These are phyloP conservation scores for Gymnoscopelus microlampas DNA, from an alignment of 2,797 vertebrate genomes.

Conservation along the genomic window DNA sequence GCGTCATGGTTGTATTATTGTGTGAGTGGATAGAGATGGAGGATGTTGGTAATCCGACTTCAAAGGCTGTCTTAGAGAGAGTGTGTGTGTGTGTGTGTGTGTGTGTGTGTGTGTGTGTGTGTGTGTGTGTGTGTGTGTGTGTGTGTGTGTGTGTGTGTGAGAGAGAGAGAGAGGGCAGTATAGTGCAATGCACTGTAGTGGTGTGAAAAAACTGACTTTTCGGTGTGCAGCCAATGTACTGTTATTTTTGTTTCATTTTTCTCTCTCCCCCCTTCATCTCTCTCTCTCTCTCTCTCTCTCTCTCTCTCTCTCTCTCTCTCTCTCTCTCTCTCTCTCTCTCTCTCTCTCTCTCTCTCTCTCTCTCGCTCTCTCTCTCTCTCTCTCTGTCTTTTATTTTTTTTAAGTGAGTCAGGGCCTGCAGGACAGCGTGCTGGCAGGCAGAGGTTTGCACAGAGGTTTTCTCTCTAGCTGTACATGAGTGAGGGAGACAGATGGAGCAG, in stretches of 20 bases:
- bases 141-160: too few species aligned
- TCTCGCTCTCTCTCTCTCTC: conserved; percentile 3
- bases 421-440: conserved; percentile 71
- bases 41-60: conserved; percentile 39
- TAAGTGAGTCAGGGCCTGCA: conserved; percentile 58
- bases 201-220: conserved; percentile 40
- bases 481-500: conserved; percentile 83
- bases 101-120: too few species aligned
- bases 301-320: conserved; percentile 7
- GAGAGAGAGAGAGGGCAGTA: conserved; percentile 3
- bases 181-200: conserved; percentile 46
- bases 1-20: conserved; percentile 42
- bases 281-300: conserved; percentile 41
- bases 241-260: too few species aligned
- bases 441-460: conserved; percentile 72
- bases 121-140: too few species aligned
- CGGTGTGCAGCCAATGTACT: conserved; percentile 10
- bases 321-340: background rate
- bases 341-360: conserved; percentile 41
- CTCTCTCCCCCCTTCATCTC: conserved; percentile 1
- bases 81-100: too few species aligned
- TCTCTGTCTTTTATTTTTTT: conserved; percentile 35
- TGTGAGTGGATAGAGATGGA: conserved; percentile 52
- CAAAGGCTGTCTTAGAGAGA: conserved; percentile 45
- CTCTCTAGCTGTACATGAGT: conserved; percentile 77